Evolutionary conservation across 2,113 vertebrate genomes (phyloP).

Genomic region (Heterochromis multidens): DNA sequence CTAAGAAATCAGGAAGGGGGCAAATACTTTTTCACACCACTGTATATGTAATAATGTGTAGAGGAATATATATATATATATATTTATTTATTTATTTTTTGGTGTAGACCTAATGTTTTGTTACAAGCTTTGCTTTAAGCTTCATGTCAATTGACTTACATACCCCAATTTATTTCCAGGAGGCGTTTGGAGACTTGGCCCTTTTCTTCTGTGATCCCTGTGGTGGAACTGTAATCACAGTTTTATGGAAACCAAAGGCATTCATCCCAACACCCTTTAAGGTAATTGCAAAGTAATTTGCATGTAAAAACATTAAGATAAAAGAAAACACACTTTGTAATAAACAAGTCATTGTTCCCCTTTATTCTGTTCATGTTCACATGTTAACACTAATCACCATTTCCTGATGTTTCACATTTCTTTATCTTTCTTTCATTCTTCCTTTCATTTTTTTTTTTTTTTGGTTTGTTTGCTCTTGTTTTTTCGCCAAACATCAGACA

Average conservation of each 20-base stretch:
- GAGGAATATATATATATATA: too few species aligned
- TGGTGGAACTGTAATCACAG: constrained; percentile 88
- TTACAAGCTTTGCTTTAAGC: not conserved
- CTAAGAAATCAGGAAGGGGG: too few species aligned
- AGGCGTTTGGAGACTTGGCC: constrained; percentile 85
- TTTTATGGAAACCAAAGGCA: constrained; percentile 91
- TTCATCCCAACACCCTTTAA: constrained; percentile 88
- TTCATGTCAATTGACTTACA: not conserved
- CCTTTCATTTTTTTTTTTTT: not conserved
- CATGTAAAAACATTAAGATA: not conserved
- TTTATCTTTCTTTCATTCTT: not conserved
- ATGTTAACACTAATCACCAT: not conserved
- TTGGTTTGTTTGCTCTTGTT: not conserved
- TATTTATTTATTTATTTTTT: not conserved
- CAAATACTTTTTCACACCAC: too few species aligned
- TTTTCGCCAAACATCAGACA: constrained; percentile 67
- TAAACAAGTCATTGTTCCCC: not conserved
- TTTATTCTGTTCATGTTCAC: not conserved
- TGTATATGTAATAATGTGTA: not conserved
- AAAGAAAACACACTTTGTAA: not conserved
- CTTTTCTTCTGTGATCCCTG: constrained; percentile 92
- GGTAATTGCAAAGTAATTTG: constrained; percentile 62
- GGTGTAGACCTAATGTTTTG: fast-evolving
- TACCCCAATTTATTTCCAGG: constrained; percentile 66
- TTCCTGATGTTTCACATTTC: not conserved